Evolutionary conservation across 2,888 invertebrate genomes (phyloP).

Genomic region (Andrena trimmerana): DNA sequence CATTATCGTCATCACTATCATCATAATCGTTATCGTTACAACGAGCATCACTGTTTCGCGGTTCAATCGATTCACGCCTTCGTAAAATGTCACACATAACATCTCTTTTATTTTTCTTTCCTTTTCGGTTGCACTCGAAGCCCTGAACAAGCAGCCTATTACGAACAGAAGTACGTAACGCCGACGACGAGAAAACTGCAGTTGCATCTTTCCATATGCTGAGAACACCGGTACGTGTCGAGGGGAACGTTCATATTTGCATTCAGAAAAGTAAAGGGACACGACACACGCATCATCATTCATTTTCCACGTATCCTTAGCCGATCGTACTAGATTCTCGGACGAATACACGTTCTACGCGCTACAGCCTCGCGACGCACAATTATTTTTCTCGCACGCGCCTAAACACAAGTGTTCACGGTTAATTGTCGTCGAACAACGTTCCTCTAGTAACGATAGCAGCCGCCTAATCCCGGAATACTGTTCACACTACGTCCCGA

Average conservation of each 20-base stretch:
- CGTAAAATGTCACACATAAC: background rate
- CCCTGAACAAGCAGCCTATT: background rate
- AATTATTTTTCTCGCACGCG: slow-evolving; percentile 16
- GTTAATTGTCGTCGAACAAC: background rate
- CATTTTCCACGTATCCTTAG: background rate
- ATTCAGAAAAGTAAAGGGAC: background rate
- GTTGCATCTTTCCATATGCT: background rate
- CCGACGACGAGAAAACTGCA: slow-evolving; percentile 1
- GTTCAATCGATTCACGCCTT: slow-evolving; percentile 4
- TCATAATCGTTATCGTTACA: slow-evolving; percentile 13
- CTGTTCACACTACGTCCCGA: no score
- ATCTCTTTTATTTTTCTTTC: background rate
- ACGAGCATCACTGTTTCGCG: slow-evolving; percentile 24
- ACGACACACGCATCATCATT: background rate
- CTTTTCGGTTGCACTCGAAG: background rate
- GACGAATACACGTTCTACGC: slow-evolving; percentile 1
- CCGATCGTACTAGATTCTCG: background rate
- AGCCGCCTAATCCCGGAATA: no score
- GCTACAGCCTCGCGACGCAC: background rate
- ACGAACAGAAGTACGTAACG: slow-evolving; percentile 12
- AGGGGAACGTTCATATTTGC: background rate
- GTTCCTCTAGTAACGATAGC: no score
- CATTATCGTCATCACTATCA: slow-evolving; percentile 6
- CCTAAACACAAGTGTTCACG: slow-evolving; percentile 4
- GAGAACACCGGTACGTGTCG: background rate